Conservation (phyloP, 2,113 vertebrate genomes). For the Cyanocitta stelleri region DNA sequence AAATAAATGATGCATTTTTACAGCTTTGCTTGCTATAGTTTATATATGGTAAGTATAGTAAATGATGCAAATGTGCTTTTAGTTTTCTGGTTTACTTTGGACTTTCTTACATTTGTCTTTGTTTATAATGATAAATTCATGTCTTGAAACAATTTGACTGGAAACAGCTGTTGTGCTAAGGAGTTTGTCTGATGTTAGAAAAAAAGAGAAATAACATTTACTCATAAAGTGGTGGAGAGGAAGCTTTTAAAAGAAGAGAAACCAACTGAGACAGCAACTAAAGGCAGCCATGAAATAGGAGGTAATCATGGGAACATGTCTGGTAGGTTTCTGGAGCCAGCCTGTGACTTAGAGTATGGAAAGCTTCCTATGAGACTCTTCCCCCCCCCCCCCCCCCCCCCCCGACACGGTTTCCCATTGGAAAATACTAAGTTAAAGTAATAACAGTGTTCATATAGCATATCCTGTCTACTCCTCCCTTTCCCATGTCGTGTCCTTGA, state of each 20-base stretch:
- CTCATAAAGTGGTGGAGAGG: not conserved
- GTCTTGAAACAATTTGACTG: not conserved
- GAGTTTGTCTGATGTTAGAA: not conserved
- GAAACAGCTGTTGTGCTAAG: not conserved
- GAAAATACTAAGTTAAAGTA: slow-evolving; percentile 42
- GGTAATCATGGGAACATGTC: not conserved
- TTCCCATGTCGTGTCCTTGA: slow-evolving; percentile 51
- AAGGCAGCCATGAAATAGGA: not conserved
- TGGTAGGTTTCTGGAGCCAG: not conserved
- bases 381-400: not conserved
- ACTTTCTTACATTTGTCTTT: not conserved
- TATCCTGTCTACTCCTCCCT: slow-evolving; percentile 65
- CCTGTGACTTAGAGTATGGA: not conserved
- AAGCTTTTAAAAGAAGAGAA: not conserved
- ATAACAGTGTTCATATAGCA: slow-evolving; percentile 17
- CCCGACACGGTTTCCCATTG: not conserved
- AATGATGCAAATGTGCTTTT: not conserved
- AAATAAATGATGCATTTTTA: not conserved
- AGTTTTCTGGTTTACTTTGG: not conserved
- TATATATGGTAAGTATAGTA: not conserved
- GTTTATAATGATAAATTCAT: not conserved
- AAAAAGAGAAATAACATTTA: not conserved
- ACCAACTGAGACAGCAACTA: not conserved
- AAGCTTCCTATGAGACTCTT: slow-evolving; percentile 16
- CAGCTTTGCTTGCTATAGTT: not conserved